Evolutionary conservation across 2,113 vertebrate genomes (phyloP).

Genomic region (Gulo gulo): DNA sequence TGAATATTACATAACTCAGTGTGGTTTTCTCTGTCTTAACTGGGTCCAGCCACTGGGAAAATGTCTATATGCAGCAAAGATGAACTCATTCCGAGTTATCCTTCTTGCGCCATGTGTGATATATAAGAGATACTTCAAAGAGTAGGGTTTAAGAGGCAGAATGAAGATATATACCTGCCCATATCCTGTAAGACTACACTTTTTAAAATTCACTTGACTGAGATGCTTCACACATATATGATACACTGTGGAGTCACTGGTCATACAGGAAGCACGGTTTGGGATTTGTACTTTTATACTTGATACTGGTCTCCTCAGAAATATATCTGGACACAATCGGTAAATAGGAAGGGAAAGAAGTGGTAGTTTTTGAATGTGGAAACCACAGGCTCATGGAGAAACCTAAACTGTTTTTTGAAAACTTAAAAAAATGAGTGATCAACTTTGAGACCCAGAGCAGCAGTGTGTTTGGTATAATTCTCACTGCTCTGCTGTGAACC

Average conservation of each 20-base stretch:
- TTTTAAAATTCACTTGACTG: neutral
- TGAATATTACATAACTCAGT: neutral
- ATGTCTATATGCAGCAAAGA: neutral
- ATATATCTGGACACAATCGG: neutral
- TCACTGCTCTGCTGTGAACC: neutral
- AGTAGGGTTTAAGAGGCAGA: neutral
- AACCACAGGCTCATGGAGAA: neutral
- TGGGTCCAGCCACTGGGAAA: neutral
- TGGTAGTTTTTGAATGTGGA: neutral
- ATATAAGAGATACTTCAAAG: neutral
- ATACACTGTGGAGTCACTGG: neutral
- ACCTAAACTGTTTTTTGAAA: neutral
- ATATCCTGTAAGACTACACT: too few relatives aligned
- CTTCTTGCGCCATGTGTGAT: neutral
- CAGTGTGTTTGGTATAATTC: neutral
- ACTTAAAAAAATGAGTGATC: neutral
- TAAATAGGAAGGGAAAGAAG: neutral
- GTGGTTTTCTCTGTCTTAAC: neutral
- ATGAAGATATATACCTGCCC: neutral
- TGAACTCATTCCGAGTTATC: neutral
- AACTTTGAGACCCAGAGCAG: neutral
- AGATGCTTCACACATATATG: fast-evolving
- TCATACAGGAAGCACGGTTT: neutral
- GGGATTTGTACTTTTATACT: neutral
- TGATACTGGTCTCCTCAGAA: neutral